Conservation (phyloP, 2,113 vertebrate species). For the Hemiprocne comata region DNA sequence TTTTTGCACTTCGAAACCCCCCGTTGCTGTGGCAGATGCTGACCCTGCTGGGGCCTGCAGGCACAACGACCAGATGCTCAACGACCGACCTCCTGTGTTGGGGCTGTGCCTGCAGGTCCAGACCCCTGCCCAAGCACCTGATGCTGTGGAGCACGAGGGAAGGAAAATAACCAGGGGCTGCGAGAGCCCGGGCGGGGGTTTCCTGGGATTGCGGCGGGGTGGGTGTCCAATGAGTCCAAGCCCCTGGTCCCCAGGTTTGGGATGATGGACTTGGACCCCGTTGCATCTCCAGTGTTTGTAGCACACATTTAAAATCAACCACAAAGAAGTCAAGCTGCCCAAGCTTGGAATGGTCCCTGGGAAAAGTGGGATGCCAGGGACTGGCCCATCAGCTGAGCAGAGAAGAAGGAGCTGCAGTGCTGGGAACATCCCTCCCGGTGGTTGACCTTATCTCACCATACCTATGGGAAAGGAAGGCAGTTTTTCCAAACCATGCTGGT, state of each 20-base stretch:
- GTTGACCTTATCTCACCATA: not conserved
- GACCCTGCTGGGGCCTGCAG: not conserved
- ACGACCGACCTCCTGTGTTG: accelerated
- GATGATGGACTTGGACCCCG: no score
- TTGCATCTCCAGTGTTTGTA: not conserved
- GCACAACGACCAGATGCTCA: not conserved
- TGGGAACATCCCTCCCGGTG: not conserved
- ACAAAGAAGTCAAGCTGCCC: not conserved
- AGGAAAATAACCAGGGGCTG: not conserved
- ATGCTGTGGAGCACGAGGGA: not conserved
- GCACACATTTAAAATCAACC: not conserved
- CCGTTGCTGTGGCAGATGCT: not conserved
- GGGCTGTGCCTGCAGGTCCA: not conserved
- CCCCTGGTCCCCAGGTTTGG: not conserved
- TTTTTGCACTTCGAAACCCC: not conserved
- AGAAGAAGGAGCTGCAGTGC: not conserved
- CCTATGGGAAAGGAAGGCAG: not conserved
- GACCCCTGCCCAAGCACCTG: not conserved
- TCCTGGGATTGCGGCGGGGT: not conserved
- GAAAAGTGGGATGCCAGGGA: no score
- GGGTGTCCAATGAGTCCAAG: accelerated
- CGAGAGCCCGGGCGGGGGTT: not conserved
- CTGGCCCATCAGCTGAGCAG: not conserved
- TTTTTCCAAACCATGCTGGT: not conserved
- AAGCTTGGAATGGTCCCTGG: not conserved